Conservation (phyloP, 2,113 vertebrate species). For the Pterophyllum scalare region DNA sequence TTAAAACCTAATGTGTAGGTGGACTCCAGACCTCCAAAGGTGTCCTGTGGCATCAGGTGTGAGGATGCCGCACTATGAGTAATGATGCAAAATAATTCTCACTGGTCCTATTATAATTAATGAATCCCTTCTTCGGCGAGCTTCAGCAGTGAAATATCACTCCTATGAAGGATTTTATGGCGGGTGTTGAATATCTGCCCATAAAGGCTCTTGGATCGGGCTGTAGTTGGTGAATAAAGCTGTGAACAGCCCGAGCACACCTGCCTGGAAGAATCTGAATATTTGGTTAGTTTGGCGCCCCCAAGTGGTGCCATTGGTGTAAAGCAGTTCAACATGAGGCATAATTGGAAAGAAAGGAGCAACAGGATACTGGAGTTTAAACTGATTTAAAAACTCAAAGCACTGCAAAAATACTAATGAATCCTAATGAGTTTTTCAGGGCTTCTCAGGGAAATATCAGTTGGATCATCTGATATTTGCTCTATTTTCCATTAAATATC, state of each 20-base stretch:
- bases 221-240: not conserved
- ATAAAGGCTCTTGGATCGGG: fast-evolving
- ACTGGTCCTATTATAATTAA: fast-evolving
- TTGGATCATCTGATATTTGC: not conserved
- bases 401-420: too few species aligned
- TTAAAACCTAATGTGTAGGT: too few species aligned
- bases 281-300: not conserved
- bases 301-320: not conserved
- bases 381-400: too few species aligned
- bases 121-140: fast-evolving
- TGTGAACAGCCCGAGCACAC: fast-evolving
- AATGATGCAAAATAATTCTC: too few species aligned
- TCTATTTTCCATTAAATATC: fast-evolving
- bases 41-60: not conserved
- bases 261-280: fast-evolving
- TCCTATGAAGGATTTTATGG: too few species aligned
- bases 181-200: fast-evolving
- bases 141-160: too few species aligned
- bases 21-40: too few species aligned
- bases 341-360: not conserved
- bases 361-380: not conserved
- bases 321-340: not conserved
- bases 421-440: too few species aligned
- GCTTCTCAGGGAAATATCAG: too few species aligned
- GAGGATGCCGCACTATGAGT: not conserved